Evolutionary conservation across 2,888 invertebrate genomes (phyloP), one percentile per base, ranked within the genome.

Genomic region (Ophion slaviceki): DNA sequence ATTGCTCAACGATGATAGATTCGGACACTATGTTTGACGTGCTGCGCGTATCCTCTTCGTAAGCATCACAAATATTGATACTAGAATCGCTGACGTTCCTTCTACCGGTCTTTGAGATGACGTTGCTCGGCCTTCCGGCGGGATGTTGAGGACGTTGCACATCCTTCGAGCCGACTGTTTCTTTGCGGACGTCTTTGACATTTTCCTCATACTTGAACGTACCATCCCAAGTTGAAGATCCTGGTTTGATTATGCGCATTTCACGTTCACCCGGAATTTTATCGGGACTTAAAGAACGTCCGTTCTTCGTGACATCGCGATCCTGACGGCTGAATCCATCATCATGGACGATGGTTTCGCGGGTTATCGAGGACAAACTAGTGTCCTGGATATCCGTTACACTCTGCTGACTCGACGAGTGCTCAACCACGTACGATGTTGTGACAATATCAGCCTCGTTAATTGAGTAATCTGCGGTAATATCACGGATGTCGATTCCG

Each of bases 161-260:
- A 3, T 82, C 71, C 32, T 62, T 80, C 10, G 57, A 53, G 11
- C 64, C 67, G 72, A 47, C 20, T 28, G 28, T 47, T 57, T n/a
- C 75, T 53, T 64, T 62, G 1, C 40, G 59, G 28, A 61, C 28
- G 14, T 84, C 71, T 4, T 68, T 64, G 53, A 45, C 24, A 2
- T 66, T 71, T 6, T 86, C 77, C 59, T 86, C 86, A 24, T 76
- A 45, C 32, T 90, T 89, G 24, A 93, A 93, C 0, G 91, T 91
- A 17, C 92, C 93, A 24, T 93, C 91, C 93, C 93, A 93, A 0
- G 90, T 88, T 0, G 93, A 92, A 20, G 91, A 89, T 2, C 92
- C 92, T 0, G 89, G 89, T 71, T 92, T 93, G 2, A 85, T 84
- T 4, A 87, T 67, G n/a, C 89, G 88, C 0, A 86, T 68, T 45